A percentile compares a stretch with the other conserved stretches of the same genome.
These are phyloP conservation scores for Parazoanthus atlanticus DNA, from an alignment of 92 coral and sea anemone genomes.

Conservation along the genomic window DNA sequence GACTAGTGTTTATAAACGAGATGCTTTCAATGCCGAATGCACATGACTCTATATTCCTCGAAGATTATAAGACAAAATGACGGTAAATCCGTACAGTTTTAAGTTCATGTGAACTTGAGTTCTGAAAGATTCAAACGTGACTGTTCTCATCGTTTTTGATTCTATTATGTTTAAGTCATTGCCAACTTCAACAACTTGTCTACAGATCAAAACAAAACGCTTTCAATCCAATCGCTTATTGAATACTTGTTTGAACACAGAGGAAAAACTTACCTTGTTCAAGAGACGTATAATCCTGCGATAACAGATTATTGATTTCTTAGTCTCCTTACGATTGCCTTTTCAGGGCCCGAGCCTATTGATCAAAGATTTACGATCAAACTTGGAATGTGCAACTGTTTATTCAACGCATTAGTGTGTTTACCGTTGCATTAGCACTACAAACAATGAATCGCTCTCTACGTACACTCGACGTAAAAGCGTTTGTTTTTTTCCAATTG, in stretches of 20 bases:
- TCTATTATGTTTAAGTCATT: background rate
- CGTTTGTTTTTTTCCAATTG: background rate
- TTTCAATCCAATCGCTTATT: constrained; percentile 2
- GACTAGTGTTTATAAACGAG: background rate
- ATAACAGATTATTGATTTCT: constrained; percentile 19
- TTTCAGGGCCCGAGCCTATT: background rate
- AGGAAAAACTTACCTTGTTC: constrained; percentile 26
- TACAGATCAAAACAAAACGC: background rate
- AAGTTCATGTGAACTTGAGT: background rate
- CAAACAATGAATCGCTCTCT: constrained; percentile 58
- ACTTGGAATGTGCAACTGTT: constrained; percentile 41
- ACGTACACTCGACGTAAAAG: background rate
- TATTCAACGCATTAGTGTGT: constrained; percentile 14
- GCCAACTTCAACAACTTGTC: background rate
- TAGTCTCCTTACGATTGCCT: constrained; percentile 15
- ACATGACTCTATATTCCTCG: background rate
- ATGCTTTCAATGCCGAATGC: background rate
- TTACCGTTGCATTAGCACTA: constrained; percentile 77
- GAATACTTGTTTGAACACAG: constrained; percentile 30
- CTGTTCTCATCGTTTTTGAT: background rate
- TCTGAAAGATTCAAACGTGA: background rate
- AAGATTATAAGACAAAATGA: background rate
- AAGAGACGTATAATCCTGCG: constrained; percentile 14
- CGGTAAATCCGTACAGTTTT: background rate
- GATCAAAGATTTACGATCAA: constrained; percentile 28